Conservation (phyloP, 1,140 invertebrate genomes). For the Drosophila rhopaloa region DNA sequence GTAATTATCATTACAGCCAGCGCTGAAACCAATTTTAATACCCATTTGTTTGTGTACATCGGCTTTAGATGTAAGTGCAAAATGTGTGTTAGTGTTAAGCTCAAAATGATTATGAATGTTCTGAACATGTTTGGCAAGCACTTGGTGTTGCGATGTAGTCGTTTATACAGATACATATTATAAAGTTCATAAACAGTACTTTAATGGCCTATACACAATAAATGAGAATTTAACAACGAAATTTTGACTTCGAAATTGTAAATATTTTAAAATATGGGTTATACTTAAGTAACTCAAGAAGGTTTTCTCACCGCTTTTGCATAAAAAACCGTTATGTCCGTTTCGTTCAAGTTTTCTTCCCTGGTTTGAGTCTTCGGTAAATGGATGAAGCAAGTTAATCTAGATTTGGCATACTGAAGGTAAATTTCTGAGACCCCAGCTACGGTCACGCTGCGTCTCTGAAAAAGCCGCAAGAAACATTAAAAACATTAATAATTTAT, state of each 20-base stretch:
- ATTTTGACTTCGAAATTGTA: not conserved
- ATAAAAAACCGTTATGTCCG: too few relatives aligned
- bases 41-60: conserved; percentile 30
- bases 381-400: not conserved
- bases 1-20: conserved; percentile 38
- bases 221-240: conserved; percentile 64
- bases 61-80: conserved; percentile 56
- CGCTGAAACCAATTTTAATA: conserved; percentile 39
- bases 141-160: conserved; percentile 64
- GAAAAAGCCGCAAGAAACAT: conserved; percentile 26
- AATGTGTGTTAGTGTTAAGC: conserved; percentile 58
- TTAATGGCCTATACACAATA: conserved; percentile 72
- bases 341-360: not conserved
- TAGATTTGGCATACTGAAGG: too few relatives aligned
- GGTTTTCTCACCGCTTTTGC: too few relatives aligned
- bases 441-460: not conserved
- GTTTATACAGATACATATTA: conserved; percentile 66
- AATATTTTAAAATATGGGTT: too few relatives aligned
- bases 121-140: conserved; percentile 65
- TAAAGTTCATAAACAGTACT: conserved; percentile 66
- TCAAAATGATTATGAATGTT: conserved; percentile 63
- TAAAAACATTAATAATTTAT: not conserved
- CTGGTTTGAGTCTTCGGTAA: not conserved
- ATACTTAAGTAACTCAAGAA: too few relatives aligned
- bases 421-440: not conserved